Conservation (phyloP, 2,113 vertebrate species). For the Anguilla japonica region DNA sequence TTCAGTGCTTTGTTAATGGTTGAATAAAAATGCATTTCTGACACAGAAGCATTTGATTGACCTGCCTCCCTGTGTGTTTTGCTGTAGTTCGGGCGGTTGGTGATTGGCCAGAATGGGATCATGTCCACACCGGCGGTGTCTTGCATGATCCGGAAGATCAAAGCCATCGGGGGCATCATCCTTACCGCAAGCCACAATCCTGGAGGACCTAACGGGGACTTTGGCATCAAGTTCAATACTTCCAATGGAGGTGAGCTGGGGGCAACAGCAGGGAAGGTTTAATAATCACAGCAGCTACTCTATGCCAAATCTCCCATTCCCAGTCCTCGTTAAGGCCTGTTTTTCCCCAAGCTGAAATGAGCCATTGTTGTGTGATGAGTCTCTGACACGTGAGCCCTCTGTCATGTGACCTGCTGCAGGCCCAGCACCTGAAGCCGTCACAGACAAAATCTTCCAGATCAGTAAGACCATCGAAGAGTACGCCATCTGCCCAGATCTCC, state of each 20-base stretch:
- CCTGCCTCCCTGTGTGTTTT: conserved; percentile 29
- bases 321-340: background rate
- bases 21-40: too few species aligned
- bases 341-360: background rate
- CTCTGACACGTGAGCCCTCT: background rate
- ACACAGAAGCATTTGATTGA: too few species aligned
- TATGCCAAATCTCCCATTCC: background rate
- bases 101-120: conserved; percentile 92
- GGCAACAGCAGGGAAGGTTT: background rate
- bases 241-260: conserved; percentile 83
- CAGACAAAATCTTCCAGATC: conserved; percentile 92
- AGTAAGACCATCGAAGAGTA: conserved; percentile 93
- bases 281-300: background rate
- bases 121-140: conserved; percentile 91
- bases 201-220: conserved; percentile 88
- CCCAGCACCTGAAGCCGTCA: conserved; percentile 77
- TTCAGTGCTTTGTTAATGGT: too few species aligned
- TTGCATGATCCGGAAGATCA: conserved; percentile 91
- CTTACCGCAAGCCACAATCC: conserved; percentile 92
- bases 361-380: background rate
- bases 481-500: conserved; percentile 89
- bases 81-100: conserved; percentile 84
- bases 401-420: conserved; percentile 46
- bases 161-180: conserved; percentile 92
- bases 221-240: conserved; percentile 93